A percentile compares a stretch with the other conserved stretches of the same genome.
phyloP scores from a whole-genome alignment of 2,113 vertebrate genomes.

The Camelus dromedarius region DNA sequence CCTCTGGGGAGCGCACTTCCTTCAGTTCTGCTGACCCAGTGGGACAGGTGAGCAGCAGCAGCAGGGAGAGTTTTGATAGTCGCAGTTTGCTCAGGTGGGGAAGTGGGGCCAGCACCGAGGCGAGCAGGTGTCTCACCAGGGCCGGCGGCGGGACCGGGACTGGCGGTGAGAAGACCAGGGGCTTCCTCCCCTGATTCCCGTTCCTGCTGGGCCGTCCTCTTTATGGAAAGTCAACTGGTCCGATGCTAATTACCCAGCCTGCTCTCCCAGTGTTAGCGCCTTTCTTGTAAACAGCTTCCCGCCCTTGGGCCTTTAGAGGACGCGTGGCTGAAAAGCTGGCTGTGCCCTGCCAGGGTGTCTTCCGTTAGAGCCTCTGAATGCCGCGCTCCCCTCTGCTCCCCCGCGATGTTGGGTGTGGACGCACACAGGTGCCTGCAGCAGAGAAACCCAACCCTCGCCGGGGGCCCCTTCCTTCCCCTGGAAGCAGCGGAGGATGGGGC shows the following conservation, averaged over 20 bases:
- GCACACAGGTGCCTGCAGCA: background rate
- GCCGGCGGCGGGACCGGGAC: background rate
- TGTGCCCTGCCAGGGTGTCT: background rate
- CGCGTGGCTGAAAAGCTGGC: background rate
- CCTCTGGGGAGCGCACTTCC: background rate
- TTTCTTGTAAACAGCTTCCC: background rate
- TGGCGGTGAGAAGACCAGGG: background rate
- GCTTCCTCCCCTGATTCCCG: background rate
- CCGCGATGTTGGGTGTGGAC: rapidly evolving
- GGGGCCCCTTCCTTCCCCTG: background rate
- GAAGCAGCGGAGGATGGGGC: background rate
- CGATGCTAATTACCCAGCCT: too few relatives aligned
- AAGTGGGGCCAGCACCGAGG: background rate
- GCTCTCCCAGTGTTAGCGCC: background rate
- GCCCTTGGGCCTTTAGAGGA: background rate
- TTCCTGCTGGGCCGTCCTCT: too few relatives aligned
- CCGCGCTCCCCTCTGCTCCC: background rate
- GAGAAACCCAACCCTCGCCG: background rate
- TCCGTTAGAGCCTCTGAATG: background rate
- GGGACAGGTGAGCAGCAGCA: slow-evolving; percentile 31
- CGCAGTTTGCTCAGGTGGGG: background rate
- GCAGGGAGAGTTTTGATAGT: background rate
- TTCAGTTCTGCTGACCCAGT: slow-evolving; percentile 66
- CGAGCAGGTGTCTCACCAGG: background rate
- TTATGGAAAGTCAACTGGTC: background rate